phyloP scores from a whole-genome alignment of 2,113 vertebrate genomes.

The Narcine bancroftii region DNA sequence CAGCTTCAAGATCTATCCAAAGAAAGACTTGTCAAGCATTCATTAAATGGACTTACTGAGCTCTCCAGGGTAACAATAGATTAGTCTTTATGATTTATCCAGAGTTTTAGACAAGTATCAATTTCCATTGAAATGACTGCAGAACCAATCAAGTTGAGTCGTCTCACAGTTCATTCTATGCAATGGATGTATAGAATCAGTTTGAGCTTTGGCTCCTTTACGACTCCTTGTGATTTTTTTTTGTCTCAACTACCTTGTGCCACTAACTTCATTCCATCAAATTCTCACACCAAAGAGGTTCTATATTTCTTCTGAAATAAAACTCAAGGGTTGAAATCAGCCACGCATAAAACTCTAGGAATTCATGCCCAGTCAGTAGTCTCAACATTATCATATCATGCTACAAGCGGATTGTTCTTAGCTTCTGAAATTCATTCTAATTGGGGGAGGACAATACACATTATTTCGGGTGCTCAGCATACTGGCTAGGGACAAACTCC shows the following conservation, averaged over 20 bases:
- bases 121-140: constrained; percentile 15
- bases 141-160: background rate
- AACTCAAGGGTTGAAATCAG: background rate
- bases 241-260: background rate
- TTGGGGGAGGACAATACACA: no score
- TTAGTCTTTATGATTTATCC: background rate
- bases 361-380: no score
- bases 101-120: background rate
- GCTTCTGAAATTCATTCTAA: no score
- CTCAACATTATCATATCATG: no score
- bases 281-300: background rate
- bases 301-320: background rate
- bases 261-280: background rate
- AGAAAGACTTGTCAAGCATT: background rate
- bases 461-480: no score
- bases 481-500: no score
- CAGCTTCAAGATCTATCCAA: background rate
- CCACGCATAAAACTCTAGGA: background rate
- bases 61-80: background rate
- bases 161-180: background rate
- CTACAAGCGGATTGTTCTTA: no score
- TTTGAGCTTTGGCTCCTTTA: background rate
- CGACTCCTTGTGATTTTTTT: background rate
- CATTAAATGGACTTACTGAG: background rate
- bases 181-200: background rate